phyloP scores from a whole-genome alignment of 2,888 invertebrate species.

The Polyommatus iphigenia region DNA sequence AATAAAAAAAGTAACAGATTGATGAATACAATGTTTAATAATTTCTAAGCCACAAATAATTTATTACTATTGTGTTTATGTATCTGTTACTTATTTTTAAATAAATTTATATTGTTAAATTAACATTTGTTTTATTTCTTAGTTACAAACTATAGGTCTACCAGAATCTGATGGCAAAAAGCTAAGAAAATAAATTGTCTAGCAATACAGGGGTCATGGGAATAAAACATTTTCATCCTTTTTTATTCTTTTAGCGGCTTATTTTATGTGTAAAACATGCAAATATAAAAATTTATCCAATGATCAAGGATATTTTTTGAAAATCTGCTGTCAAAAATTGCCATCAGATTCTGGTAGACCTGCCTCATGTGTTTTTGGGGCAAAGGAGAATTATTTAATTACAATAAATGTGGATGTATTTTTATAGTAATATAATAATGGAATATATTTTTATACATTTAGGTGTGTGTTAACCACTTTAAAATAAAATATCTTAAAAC shows the following conservation, averaged over 20 bases:
- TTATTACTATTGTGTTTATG: neutral
- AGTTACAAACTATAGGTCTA: neutral
- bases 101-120: conserved; percentile 14
- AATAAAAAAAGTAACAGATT: neutral
- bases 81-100: neutral
- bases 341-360: too few species aligned
- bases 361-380: neutral
- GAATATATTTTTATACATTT: conserved; percentile 1
- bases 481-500: neutral
- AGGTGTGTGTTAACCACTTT: neutral
- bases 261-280: too few species aligned
- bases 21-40: conserved; percentile 28
- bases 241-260: too few species aligned
- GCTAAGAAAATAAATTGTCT: too few species aligned
- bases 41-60: conserved; percentile 23
- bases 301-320: too few species aligned
- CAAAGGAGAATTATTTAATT: neutral
- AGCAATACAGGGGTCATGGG: too few species aligned
- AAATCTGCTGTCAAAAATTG: too few species aligned
- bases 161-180: too few species aligned
- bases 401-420: conserved; percentile 6
- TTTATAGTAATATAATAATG: too few species aligned
- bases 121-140: neutral
- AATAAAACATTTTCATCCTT: too few species aligned
- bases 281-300: too few species aligned